Evolutionary conservation across 2,113 vertebrate species (phyloP).

Genomic region (Otolemur garnettii): DNA sequence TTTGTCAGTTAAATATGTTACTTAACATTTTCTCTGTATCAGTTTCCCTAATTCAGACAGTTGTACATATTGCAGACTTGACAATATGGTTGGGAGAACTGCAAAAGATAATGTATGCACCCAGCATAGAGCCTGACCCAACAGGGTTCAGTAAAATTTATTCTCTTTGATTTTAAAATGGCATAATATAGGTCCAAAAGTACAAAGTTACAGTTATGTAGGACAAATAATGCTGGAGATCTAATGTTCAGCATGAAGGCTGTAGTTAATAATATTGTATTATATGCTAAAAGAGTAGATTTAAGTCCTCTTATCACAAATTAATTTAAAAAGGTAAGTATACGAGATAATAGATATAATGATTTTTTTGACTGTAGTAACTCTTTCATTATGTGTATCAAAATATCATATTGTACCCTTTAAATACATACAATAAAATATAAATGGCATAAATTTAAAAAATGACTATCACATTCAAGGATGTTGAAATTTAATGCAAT

Average conservation of each 20-base stretch:
- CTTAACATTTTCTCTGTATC: not conserved
- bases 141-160: not conserved
- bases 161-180: not conserved
- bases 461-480: not conserved
- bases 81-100: not conserved
- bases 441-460: not conserved
- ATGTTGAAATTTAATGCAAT: not conserved
- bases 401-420: not conserved
- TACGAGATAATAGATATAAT: not conserved
- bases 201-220: not conserved
- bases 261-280: not conserved
- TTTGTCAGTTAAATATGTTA: not conserved
- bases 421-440: not conserved
- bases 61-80: not conserved
- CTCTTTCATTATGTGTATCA: not conserved
- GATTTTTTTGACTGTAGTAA: not conserved
- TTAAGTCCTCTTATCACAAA: not conserved
- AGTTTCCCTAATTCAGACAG: not conserved
- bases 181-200: not conserved
- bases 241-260: not conserved
- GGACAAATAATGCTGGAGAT: not conserved
- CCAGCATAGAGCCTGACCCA: not conserved
- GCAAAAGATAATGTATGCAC: not conserved
- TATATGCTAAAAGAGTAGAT: not conserved
- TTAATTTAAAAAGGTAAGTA: not conserved